Evolutionary conservation across 2,113 vertebrate genomes (phyloP).

Genomic region (Chionis minor): DNA sequence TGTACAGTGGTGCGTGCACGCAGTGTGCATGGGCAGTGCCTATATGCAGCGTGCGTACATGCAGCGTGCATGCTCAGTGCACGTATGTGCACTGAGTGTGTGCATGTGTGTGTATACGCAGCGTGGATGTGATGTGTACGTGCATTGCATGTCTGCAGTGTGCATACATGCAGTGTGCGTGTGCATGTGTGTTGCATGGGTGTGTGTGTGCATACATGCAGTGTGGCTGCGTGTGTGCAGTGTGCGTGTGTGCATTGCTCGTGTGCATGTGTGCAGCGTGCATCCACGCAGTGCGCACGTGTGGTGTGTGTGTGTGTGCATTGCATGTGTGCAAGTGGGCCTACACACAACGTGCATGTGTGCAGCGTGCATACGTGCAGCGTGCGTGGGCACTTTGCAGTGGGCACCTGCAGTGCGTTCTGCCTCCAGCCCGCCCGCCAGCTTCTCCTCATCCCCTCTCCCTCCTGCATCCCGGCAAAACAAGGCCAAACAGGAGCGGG

Average conservation of each 20-base stretch:
- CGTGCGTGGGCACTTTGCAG: no score
- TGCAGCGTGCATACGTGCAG: not conserved
- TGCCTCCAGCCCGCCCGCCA: not conserved
- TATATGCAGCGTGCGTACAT: not conserved
- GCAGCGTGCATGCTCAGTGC: no score
- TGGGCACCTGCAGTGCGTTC: rapidly evolving
- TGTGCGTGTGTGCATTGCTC: no score
- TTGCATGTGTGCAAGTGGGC: not conserved
- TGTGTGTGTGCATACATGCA: rapidly evolving
- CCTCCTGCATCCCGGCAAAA: not conserved
- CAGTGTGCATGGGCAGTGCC: not conserved
- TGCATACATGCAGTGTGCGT: no score
- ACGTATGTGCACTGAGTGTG: rapidly evolving
- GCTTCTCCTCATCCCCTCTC: not conserved
- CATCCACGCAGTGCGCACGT: no score
- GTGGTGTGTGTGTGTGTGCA: no score
- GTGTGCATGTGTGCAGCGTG: no score
- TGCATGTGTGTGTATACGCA: rapidly evolving
- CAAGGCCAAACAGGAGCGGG: not conserved
- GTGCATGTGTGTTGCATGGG: no score
- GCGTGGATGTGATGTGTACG: no score
- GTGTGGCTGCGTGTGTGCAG: no score
- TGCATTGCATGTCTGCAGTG: no score
- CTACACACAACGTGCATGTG: rapidly evolving
- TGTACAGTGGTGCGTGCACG: no score